Conservation (phyloP, 30 jellyfish, hydroid and myxozoan genomes). For the Calvadosia cruxmelitensis region DNA sequence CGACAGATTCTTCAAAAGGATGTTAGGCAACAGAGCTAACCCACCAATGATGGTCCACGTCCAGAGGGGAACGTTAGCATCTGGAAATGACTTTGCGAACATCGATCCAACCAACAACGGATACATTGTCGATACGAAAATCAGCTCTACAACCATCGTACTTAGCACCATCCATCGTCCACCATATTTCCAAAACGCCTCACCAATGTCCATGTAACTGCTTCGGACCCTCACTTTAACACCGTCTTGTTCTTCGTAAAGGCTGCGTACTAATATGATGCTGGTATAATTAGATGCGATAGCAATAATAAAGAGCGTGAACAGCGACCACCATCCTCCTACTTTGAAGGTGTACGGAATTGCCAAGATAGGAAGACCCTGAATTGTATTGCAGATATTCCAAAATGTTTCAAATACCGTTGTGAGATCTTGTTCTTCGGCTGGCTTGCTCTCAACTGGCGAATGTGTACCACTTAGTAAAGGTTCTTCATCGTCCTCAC, state of each 20-base stretch:
- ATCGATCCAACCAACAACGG: constrained; percentile 85
- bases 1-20: constrained; percentile 51
- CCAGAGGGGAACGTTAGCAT: constrained; percentile 46
- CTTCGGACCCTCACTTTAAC: constrained; percentile 52
- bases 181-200: constrained; percentile 74
- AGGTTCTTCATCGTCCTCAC: neutral
- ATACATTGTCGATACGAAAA: constrained; percentile 68
- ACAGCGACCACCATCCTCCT: constrained; percentile 94
- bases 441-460: neutral
- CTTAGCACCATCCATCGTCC: constrained; percentile 60
- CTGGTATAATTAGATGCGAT: constrained; percentile 79
- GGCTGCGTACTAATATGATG: constrained; percentile 39
- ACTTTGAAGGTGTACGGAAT: constrained; percentile 75
- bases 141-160: constrained; percentile 64
- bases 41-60: constrained; percentile 89
- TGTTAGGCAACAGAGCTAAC: constrained; percentile 68
- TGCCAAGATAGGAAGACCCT: constrained; percentile 86
- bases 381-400: constrained; percentile 54
- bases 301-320: constrained; percentile 48
- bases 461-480: neutral
- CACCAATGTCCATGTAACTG: constrained; percentile 87
- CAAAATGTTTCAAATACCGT: constrained; percentile 43
- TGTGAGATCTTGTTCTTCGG: neutral
- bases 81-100: constrained; percentile 76
- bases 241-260: constrained; percentile 75